Evolutionary conservation across 2,888 invertebrate genomes (phyloP).

Genomic region (Automeris io): DNA sequence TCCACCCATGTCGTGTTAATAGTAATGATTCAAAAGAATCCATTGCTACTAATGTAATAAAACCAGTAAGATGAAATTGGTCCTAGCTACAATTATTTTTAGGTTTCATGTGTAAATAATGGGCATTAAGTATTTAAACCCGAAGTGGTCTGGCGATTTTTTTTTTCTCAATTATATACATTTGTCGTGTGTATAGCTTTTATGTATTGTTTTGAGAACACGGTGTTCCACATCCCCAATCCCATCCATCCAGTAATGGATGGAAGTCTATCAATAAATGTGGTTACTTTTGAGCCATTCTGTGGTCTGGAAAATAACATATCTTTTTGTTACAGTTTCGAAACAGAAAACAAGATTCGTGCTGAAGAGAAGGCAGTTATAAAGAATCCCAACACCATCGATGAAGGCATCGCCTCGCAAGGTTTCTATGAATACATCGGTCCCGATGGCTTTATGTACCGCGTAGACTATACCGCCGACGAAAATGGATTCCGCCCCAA

Average conservation of each 20-base stretch:
- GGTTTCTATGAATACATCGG: slow-evolving; percentile 75
- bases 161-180: too few species aligned
- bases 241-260: too few species aligned
- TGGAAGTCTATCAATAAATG: too few species aligned
- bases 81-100: too few species aligned
- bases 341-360: slow-evolving; percentile 74
- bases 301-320: neutral
- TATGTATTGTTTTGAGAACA: too few species aligned
- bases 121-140: too few species aligned
- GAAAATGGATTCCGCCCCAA: slow-evolving; percentile 71
- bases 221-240: too few species aligned
- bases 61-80: neutral
- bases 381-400: slow-evolving; percentile 65
- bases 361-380: slow-evolving; percentile 70
- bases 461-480: slow-evolving; percentile 72
- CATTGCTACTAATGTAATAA: neutral
- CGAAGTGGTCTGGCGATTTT: too few species aligned
- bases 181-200: too few species aligned
- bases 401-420: slow-evolving; percentile 68
- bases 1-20: neutral
- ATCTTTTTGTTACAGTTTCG: slow-evolving; percentile 49
- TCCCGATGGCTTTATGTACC: slow-evolving; percentile 71
- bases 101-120: too few species aligned
- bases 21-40: neutral
- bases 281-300: too few species aligned